These are phyloP conservation scores for Agrotis exclamationis DNA, from an alignment of 2,888 invertebrate species.

Conservation along the genomic window DNA sequence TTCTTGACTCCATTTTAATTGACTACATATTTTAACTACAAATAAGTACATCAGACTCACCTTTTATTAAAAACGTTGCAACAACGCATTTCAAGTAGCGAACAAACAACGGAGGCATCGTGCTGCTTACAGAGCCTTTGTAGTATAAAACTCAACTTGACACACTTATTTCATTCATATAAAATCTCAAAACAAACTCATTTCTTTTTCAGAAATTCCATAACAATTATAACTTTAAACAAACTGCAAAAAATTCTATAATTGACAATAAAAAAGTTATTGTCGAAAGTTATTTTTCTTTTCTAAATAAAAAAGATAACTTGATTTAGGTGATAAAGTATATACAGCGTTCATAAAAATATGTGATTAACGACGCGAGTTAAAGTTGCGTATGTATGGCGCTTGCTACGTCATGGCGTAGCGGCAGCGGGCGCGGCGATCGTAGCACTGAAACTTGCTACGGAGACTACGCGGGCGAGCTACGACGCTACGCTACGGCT, in stretches of 20 bases:
- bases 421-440: constrained; percentile 78
- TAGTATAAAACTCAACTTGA: constrained; percentile 53
- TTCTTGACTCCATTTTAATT: no score
- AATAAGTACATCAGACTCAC: constrained; percentile 70
- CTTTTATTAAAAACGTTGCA: constrained; percentile 78
- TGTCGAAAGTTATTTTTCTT: constrained; percentile 21
- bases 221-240: constrained; percentile 10
- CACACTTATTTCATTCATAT: constrained; percentile 58
- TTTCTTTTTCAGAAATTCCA: neutral
- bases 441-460: constrained; percentile 81
- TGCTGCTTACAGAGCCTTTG: constrained; percentile 66
- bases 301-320: constrained; percentile 8
- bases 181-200: constrained; percentile 10
- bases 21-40: neutral
- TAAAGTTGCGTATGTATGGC: constrained; percentile 74
- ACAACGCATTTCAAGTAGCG: constrained; percentile 79
- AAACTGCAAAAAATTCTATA: constrained; percentile 19
- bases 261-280: constrained; percentile 21
- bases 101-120: constrained; percentile 70
- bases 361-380: constrained; percentile 79
- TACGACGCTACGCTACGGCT: constrained; percentile 63
- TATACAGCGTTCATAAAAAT: constrained; percentile 82
- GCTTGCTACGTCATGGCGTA: constrained; percentile 71
- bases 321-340: constrained; percentile 62
- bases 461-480: constrained; percentile 68